Evolutionary conservation across 2,113 vertebrate genomes (phyloP).

Genomic region (Elaphurus davidianus): DNA sequence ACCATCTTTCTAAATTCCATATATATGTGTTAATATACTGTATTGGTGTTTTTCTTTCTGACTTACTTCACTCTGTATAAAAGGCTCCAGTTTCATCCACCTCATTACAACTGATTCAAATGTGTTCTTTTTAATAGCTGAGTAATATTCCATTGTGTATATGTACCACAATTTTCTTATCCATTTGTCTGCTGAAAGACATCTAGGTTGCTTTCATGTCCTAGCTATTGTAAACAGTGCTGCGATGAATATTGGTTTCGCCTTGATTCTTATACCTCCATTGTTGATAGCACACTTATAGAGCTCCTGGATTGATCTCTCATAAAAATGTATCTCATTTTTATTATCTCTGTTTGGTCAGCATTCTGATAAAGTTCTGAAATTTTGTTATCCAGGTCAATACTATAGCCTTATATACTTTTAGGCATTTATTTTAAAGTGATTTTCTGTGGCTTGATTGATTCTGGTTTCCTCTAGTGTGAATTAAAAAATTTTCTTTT

Average conservation of each 20-base stretch:
- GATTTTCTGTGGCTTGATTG: not conserved
- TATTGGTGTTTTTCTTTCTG: not conserved
- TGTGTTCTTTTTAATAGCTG: not conserved
- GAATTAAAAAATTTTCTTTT: not conserved
- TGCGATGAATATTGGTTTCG: not conserved
- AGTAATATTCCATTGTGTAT: not conserved
- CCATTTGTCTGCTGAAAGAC: not conserved
- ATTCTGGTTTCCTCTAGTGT: not conserved
- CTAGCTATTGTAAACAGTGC: not conserved
- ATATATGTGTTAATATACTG: not conserved
- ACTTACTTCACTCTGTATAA: not conserved
- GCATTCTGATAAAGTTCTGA: not conserved
- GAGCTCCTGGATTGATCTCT: not conserved
- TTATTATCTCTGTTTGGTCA: not conserved
- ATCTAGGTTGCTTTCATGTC: rapidly evolving
- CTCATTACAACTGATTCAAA: not conserved
- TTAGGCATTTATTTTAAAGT: not conserved
- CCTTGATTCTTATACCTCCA: not conserved
- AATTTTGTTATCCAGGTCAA: not conserved
- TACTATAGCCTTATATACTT: not conserved
- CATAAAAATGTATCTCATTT: not conserved
- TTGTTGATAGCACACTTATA: not conserved
- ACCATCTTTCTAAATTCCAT: not conserved
- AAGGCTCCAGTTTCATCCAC: not conserved
- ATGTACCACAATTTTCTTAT: not conserved